Evolutionary conservation across 1,140 invertebrate genomes (phyloP), one percentile per base, ranked within the genome.

Genomic region (Drosophila ironensis): DNA sequence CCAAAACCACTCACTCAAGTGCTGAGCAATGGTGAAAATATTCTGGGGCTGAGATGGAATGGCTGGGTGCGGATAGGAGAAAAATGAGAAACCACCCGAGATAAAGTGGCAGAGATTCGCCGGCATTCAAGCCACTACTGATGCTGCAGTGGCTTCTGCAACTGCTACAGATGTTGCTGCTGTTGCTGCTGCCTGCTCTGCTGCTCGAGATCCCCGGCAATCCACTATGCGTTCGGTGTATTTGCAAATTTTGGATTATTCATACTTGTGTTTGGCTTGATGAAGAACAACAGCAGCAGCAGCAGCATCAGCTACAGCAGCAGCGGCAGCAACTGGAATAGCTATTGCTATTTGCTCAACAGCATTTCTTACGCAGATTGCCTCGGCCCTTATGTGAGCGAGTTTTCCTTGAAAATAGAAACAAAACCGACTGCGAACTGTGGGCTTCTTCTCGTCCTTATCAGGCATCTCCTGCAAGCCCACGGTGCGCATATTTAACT

Each of bases 231-330:
- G 71, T 59, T 71, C 27, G 61, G 70, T 73, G 61, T 82, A 71
- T 82, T 82, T 82, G 78, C 80, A 82, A 82, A 84, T 82, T 82
- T 82, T 82, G 73, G 78, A 71, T 82, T 82, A 82, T 82, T 82
- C 78, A 82, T 82, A 73, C 72, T 70, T 76, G 53, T 77, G 67
- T 67, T 69, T 69, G 48, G 61, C 37, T 56, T 66, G 45, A 69
- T 68, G 64, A 61, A 57, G 57, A 63, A 50, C 48, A 67, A 25
- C 53, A 54, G 17, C 52, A 69, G 28, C 25, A 54, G 11, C 35
- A 50, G 28, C 37, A 54, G 24, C 38, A 30, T 17, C 48, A 45
- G 35, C 71, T 42, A 19, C 37, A 57, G 67, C 25, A 40, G 60
- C 8, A 12, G 47, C 54, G 54, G 4, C 16, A 37, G 22, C 4